Base-by-base conservation (phyloP, 2,797 vertebrate genomes). In the Craterocephalus amniculus region DNA sequence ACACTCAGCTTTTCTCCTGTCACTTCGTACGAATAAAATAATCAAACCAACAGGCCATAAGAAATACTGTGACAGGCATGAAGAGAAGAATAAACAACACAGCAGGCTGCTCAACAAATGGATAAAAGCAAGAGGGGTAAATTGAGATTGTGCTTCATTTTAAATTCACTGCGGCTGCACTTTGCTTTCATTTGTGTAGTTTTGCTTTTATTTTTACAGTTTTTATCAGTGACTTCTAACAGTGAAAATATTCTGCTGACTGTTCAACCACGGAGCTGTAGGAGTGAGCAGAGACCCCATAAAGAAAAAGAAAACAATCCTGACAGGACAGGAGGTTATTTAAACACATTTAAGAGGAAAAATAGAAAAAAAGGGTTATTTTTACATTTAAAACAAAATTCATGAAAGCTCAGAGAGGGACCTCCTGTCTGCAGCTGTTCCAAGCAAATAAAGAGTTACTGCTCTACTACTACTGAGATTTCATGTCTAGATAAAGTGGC, bases 21-120 rank as follows among this genome's bases (percentile, higher is more conserved):
- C 84, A 81, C 56, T 87, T 79, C 64, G 66, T 51, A 34, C 61
- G 51, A 80, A 74, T 55, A 83, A 75, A 76, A 55, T 80, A 85
- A 87, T 79, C 85, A 84, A 86, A 89, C 68, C 78, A 85, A 75
- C 69, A 66, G 69, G 64, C 76, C 83, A 80, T 86, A 84, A 72
- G 8, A 86, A 88, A 81, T 65, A 26, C 82, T 38, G n/a, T 65
- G 80, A 83, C 72, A 76, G 59, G 65, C 64, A 63, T 66, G 64
- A 77, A 78, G 83, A 61, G 40, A 60, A 68, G 36, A 73, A 71
- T 57, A 73, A 29, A 59, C 64, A 72, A 85, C 57, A 58, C 5
- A 38, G 70, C 70, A 72, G 54, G 67, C 58, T 60, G 36, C 59
- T 72, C 18, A 58, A 63, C 34, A 74, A 71, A 70, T 32, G 49